Percentiles rank a stretch among this genome's conserved stretches.
Conservation (phyloP, 2,113 vertebrate species). For the Thunnus thynnus region DNA sequence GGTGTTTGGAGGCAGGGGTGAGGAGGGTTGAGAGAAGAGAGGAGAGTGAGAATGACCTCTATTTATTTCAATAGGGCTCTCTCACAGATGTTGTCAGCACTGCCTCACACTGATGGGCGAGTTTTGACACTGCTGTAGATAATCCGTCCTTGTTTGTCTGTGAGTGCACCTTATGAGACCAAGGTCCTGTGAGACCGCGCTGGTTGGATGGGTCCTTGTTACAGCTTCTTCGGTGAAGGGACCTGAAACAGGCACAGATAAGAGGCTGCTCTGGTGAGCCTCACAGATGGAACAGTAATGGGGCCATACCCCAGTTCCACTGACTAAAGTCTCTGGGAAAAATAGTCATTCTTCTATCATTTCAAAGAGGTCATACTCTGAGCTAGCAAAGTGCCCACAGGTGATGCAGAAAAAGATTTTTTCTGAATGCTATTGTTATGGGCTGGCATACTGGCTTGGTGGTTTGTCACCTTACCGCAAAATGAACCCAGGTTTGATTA, state of each 20-base stretch:
- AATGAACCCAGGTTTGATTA: neutral
- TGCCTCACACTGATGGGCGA: slow-evolving; percentile 69
- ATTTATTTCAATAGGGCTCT: slow-evolving; percentile 73
- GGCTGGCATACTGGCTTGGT: neutral
- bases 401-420: slow-evolving; percentile 40
- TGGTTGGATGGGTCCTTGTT: slow-evolving; percentile 53
- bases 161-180: slow-evolving; percentile 17
- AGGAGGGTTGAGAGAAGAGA: slow-evolving; percentile 35
- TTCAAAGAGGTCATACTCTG: slow-evolving; percentile 39
- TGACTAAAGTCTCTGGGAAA: slow-evolving; percentile 47
- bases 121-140: slow-evolving; percentile 70
- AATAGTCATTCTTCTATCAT: slow-evolving; percentile 59
- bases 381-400: slow-evolving; percentile 28
- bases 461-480: neutral
- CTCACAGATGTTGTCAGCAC: slow-evolving; percentile 60
- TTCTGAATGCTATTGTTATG: slow-evolving; percentile 5
- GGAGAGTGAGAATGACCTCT: slow-evolving; percentile 69
- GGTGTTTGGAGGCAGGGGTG: slow-evolving; percentile 47
- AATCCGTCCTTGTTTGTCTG: slow-evolving; percentile 52
- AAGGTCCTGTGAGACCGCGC: slow-evolving; percentile 45
- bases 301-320: slow-evolving; percentile 62
- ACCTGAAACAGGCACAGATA: slow-evolving; percentile 60
- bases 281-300: slow-evolving; percentile 63
- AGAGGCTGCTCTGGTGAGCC: slow-evolving; percentile 56
- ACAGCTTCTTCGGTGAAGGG: slow-evolving; percentile 40